phyloP scores from a whole-genome alignment of 2,888 invertebrate genomes.

The Andrena minutula region DNA sequence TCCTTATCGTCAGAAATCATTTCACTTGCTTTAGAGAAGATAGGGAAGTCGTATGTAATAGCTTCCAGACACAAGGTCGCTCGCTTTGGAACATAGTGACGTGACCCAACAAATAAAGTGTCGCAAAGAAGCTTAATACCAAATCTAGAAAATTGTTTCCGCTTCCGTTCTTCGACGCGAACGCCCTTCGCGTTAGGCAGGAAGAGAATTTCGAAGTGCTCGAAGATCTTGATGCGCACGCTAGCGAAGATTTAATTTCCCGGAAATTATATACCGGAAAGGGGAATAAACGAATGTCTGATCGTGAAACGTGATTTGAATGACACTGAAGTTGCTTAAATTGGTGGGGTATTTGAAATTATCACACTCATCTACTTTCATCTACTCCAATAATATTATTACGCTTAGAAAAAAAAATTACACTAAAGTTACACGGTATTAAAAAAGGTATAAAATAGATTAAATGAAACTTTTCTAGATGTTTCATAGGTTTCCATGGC shows the following conservation, averaged over 20 bases:
- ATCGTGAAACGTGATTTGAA: constrained; percentile 44
- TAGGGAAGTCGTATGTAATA: no score
- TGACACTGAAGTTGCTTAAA: background rate
- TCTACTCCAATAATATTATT: no score
- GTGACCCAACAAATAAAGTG: background rate
- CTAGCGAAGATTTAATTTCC: constrained; percentile 60
- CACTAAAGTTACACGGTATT: no score
- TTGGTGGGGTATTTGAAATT: no score
- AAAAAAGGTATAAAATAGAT: no score
- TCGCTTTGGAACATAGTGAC: background rate
- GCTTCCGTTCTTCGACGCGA: constrained; percentile 48
- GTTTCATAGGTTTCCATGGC: no score
- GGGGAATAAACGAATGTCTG: constrained; percentile 37
- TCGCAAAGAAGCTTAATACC: background rate
- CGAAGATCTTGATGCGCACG: constrained; percentile 55
- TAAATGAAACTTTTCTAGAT: no score
- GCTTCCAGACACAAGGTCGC: no score
- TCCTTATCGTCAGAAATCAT: no score
- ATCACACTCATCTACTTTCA: no score
- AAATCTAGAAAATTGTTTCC: constrained; percentile 46
- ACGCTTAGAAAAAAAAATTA: no score
- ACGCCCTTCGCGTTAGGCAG: constrained; percentile 3
- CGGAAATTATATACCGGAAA: constrained; percentile 67
- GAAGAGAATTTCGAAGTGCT: constrained; percentile 31
- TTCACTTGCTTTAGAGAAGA: no score